phyloP scores from a whole-genome alignment of 2,113 vertebrate genomes.

The Dasyornis broadbenti region DNA sequence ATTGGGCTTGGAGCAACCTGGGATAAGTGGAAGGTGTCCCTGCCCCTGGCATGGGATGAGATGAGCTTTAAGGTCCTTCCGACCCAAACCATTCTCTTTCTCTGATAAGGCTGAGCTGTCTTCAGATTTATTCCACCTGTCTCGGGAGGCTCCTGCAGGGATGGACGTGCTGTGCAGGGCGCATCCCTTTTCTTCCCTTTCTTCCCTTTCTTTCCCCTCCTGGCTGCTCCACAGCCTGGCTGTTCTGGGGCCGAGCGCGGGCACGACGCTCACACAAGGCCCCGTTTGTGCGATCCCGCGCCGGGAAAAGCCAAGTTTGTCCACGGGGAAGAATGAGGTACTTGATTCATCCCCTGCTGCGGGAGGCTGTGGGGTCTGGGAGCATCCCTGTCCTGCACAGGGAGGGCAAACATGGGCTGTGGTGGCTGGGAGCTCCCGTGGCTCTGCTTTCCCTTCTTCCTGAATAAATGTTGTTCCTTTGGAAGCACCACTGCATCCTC shows the following conservation, averaged over 20 bases:
- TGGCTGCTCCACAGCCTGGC: not conserved
- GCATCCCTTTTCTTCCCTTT: not conserved
- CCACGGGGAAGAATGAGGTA: not conserved
- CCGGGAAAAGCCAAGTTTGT: not conserved
- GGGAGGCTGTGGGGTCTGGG: not conserved
- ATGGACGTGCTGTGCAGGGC: not conserved
- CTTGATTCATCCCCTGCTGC: not conserved
- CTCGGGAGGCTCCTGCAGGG: fast-evolving
- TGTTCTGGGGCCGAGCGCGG: not conserved
- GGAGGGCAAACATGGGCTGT: not conserved
- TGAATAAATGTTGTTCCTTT: not conserved
- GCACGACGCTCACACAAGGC: not conserved
- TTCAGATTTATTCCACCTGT: not conserved
- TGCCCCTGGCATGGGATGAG: not conserved
- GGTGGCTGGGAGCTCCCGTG: not conserved
- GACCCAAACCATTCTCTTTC: not conserved
- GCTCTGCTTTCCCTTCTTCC: not conserved
- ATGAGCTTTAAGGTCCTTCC: not conserved
- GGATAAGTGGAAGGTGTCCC: fast-evolving
- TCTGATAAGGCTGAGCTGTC: fast-evolving
- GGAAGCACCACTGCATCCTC: not conserved
- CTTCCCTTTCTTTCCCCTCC: not conserved
- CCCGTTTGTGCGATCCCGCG: not conserved
- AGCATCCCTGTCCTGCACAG: not conserved
- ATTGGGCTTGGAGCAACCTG: not conserved